Conservation (phyloP, 2,797 vertebrate species). For the Agapornis canus region DNA sequence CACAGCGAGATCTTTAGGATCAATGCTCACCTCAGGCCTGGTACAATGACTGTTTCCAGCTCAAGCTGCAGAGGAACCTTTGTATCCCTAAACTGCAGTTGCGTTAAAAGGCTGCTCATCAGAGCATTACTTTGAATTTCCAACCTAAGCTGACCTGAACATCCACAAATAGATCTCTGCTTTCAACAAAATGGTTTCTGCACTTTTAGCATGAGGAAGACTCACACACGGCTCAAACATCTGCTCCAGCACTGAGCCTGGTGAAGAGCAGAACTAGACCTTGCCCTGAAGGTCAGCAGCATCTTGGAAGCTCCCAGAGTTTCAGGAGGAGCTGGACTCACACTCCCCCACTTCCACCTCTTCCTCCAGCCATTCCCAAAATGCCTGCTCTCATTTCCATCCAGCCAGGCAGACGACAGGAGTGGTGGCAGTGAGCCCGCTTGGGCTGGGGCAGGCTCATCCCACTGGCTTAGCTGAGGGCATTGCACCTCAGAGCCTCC, state of each 20-base stretch:
- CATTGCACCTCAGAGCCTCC: neutral
- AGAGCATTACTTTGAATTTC: neutral
- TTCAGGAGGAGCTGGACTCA: neutral
- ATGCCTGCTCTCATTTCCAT: neutral
- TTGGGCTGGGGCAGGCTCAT: neutral
- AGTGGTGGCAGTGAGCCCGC: neutral
- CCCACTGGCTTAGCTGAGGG: neutral
- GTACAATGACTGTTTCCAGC: neutral
- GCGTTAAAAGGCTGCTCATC: neutral
- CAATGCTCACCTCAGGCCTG: neutral
- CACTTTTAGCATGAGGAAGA: neutral
- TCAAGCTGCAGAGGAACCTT: neutral
- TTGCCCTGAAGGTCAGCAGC: neutral
- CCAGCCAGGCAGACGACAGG: neutral
- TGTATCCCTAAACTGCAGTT: neutral
- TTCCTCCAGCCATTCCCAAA: neutral
- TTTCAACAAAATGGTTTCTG: neutral
- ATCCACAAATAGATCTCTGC: conserved; percentile 11
- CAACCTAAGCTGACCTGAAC: conserved; percentile 13
- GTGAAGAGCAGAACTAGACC: neutral
- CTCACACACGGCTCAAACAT: neutral
- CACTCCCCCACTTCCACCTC: neutral
- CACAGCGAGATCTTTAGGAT: neutral
- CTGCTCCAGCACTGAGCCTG: neutral
- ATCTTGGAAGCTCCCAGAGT: neutral